Base-by-base conservation (phyloP, 1,140 invertebrate genomes). In the Pseudomyrmex flavicornis region DNA sequence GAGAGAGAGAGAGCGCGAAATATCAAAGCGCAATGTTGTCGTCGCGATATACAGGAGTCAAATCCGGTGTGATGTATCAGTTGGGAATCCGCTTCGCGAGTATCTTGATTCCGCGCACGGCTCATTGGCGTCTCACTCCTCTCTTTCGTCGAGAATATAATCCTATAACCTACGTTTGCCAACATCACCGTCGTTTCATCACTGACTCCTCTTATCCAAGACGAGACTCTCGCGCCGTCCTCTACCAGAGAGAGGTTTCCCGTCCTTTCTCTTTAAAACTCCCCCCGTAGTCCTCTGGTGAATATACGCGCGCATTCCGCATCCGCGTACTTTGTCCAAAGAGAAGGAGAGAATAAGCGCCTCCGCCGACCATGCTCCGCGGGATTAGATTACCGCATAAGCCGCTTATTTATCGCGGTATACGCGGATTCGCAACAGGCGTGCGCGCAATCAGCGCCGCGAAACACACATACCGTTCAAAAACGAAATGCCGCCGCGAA, bases 381-480 rank as follows among this genome's bases (percentile, higher is more conserved):
- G 26, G 77, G 73, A 89, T 89, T 87, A 87, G 85, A 89, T 89
- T 89, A 89, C 73, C 66, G 65, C 82, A 75, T 89, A 87, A 89
- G 88, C 73, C 73, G 87, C 74, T 89, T 89, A 89, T 89, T 89
- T 89, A 87, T 89, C 84, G 82, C 66, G 74, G 58, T 48, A 26
- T 56, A 62, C 56, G 35, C 35, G 52, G 12, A 84, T 73, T 86
- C 56, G 72, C 56, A 20, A 82, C 48, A 61, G 62, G 10, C 22
- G 26, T 62, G 44, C 70, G 84, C 70, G 84, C 69, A 72, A 89
- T 83, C 75, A 88, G 50, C 73, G 12, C 59, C 59, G 22, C 20
- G 46, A 59, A 65, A 68, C 75, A 76, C 50, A 26, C 35, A 35
- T 35, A 58, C 59, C 50, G 50, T 35, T 35, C 35, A 35, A 35